phyloP scores from a whole-genome alignment of 1,140 invertebrate species.

The Euura saliciscinereae region DNA sequence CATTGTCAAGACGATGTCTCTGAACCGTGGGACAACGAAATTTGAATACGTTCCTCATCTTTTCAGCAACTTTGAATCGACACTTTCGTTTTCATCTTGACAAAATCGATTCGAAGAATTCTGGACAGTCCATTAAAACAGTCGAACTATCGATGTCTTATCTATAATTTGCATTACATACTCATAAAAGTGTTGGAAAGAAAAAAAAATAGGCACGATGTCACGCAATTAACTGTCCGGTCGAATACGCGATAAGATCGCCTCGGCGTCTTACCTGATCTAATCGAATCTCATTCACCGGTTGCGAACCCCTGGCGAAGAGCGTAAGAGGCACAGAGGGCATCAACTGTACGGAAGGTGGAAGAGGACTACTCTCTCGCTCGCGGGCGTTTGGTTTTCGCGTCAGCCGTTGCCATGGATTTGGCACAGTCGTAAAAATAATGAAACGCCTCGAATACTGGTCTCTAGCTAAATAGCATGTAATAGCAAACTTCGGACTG shows the following conservation, averaged over 20 bases:
- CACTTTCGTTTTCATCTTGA: neutral
- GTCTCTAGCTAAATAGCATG: constrained; percentile 51
- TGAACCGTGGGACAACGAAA: constrained; percentile 25
- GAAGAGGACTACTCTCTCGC: constrained; percentile 35
- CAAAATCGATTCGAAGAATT: neutral
- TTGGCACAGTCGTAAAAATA: constrained; percentile 53
- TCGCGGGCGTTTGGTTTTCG: constrained; percentile 39
- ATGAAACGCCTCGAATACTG: constrained; percentile 45
- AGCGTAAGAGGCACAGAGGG: constrained; percentile 18
- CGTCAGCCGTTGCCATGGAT: constrained; percentile 16
- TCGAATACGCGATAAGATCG: no score
- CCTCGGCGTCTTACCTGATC: no score
- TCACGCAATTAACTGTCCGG: no score
- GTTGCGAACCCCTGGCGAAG: constrained; percentile 35
- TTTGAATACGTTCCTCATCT: neutral
- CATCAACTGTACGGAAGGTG: constrained; percentile 41
- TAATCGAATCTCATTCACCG: neutral
- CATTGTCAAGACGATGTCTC: constrained; percentile 44
- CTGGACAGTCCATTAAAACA: neutral
- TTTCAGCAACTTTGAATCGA: no score
- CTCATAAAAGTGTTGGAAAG: neutral
- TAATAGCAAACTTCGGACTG: constrained; percentile 40
- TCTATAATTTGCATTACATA: neutral
- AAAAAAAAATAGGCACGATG: no score
- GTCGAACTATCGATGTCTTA: neutral